Evolutionary conservation across 1,140 invertebrate genomes (phyloP), one percentile per base, ranked within the genome.

Genomic region (Neuroterus valhalla): DNA sequence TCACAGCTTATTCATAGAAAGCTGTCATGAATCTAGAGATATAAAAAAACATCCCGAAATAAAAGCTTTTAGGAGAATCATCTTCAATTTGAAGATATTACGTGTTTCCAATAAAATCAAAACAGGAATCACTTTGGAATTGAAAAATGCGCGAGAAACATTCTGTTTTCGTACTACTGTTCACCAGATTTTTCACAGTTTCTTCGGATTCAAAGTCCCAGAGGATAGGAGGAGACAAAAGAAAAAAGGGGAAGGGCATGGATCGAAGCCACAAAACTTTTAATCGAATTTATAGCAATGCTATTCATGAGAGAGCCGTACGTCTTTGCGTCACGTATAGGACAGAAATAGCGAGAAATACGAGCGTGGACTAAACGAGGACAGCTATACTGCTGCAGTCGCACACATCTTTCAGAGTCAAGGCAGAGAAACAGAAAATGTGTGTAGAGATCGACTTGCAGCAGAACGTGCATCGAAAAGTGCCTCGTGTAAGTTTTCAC

Each of bases 261-360:
- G 70, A 76, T 80, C 79, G 80, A 80, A 79, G 79, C 83, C 82
- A 86, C 83, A 82, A 83, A 89, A 88, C 85, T 89, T 89, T 89
- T 89, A 89, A 89, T 89, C 87, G 88, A 89, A 89, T 88, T 89
- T 89, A 89, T 89, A 87, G 87, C 86, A 88, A 88, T 88, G 85
- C 86, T 88, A 89, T 89, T 89, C 88, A 89, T 89, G 88, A 88
- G 87, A 87, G 82, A 84, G 82, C 79, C 86, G 85, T 88, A 87
- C 85, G 82, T 89, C 85, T 87, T 86, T 82, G 84, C 83, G 82
- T 87, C 86, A 85, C 80, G 85, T 87, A 86, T 84, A 88, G 82
- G 80, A 83, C 78, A 75, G 69, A 72, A 52, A 77, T 55, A 43
- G 55, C 26, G 55, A 62, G 55, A 38, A 31, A 62, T 62, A 38